phyloP scores from a whole-genome alignment of 1,140 invertebrate species.

The Cepaea nemoralis region DNA sequence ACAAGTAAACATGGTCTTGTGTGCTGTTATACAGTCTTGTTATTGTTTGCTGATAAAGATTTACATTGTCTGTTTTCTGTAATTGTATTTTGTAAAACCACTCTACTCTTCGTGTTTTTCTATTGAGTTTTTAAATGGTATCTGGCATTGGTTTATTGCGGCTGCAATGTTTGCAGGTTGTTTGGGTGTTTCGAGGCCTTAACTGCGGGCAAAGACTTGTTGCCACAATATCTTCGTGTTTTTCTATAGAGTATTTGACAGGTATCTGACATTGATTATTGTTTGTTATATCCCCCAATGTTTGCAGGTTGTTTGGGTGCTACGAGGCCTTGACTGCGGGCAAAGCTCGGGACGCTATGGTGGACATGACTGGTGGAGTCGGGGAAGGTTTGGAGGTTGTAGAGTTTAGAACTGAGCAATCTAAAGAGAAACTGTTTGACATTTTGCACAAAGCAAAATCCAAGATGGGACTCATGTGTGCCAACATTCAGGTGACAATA shows the following conservation, averaged over 20 bases:
- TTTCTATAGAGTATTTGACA: no score
- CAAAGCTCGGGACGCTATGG: slow-evolving; percentile 65
- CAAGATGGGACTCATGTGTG: slow-evolving; percentile 73
- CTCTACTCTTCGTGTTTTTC: no score
- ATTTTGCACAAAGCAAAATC: slow-evolving; percentile 70
- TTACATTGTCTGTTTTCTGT: no score
- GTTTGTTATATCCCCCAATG: not conserved
- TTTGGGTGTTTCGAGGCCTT: slow-evolving; percentile 67
- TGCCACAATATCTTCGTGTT: no score
- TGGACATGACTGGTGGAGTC: slow-evolving; percentile 67
- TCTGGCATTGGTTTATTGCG: not conserved
- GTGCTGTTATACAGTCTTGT: no score
- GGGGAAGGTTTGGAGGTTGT: slow-evolving; percentile 57
- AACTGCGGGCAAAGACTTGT: slow-evolving; percentile 62
- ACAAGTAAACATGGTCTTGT: no score
- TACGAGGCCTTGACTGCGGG: slow-evolving; percentile 66
- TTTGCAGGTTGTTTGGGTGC: slow-evolving; percentile 62
- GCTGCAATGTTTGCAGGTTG: slow-evolving; percentile 50
- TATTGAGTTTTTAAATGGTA: not conserved
- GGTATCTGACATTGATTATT: not conserved
- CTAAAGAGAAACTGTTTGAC: slow-evolving; percentile 68
- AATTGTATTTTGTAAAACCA: no score
- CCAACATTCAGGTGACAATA: slow-evolving; percentile 69
- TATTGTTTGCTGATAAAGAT: no score
- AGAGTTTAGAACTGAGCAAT: slow-evolving; percentile 57